Evolutionary conservation across 1,140 invertebrate species (phyloP).

Genomic region (Cyclina sinensis): DNA sequence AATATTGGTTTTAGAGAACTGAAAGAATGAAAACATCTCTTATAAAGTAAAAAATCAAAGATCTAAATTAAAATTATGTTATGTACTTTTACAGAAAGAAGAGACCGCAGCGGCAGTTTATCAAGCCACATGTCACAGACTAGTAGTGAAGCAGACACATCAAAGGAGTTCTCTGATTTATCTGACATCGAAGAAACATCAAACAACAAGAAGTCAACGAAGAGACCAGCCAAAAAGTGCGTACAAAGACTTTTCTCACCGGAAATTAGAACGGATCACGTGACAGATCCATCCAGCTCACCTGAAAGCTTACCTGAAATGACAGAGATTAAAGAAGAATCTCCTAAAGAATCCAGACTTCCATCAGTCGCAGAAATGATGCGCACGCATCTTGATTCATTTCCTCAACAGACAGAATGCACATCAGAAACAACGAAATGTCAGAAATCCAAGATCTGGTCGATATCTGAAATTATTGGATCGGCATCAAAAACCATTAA

Average conservation of each 20-base stretch:
- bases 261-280: not conserved
- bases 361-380: constrained; percentile 50
- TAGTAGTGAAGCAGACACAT: constrained; percentile 57
- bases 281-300: constrained; percentile 51
- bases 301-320: constrained; percentile 56
- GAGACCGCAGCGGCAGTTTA: constrained; percentile 53
- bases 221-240: constrained; percentile 45
- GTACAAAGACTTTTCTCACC: constrained; percentile 62
- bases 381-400: not conserved
- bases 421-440: not conserved
- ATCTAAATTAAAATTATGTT: no score
- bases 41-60: no score
- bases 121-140: constrained; percentile 52
- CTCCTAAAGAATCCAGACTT: not conserved
- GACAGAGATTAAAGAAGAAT: not conserved
- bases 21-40: no score
- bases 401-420: not conserved
- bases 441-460: constrained; percentile 63
- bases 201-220: not conserved
- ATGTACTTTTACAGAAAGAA: constrained; percentile 16
- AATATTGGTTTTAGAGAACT: no score
- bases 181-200: constrained; percentile 50
- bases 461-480: constrained; percentile 60
- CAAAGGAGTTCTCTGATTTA: constrained; percentile 30
- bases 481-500: constrained; percentile 30